These are phyloP conservation scores for Samia ricini DNA, from an alignment of 1,140 invertebrate species.

Conservation along the genomic window DNA sequence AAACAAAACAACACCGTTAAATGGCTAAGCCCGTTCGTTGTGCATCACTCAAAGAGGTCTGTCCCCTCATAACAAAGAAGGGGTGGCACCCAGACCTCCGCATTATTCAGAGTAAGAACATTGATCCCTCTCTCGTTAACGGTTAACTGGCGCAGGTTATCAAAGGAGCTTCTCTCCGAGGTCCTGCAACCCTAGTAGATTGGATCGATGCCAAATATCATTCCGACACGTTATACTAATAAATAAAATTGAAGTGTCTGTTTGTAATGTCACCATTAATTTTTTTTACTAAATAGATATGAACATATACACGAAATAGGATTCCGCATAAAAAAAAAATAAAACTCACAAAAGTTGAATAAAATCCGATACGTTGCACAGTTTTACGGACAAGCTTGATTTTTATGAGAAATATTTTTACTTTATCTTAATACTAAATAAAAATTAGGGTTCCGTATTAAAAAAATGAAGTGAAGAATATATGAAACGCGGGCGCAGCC, in stretches of 20 bases:
- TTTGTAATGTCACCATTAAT: too few relatives aligned
- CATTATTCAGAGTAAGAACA: constrained; percentile 56
- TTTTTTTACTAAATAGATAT: too few relatives aligned
- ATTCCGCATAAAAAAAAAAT: too few relatives aligned
- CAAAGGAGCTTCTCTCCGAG: constrained; percentile 51
- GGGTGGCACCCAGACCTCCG: constrained; percentile 16
- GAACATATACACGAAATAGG: constrained; percentile 36
- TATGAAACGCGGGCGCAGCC: too few relatives aligned
- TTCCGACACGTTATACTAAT: constrained; percentile 55
- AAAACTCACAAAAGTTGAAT: too few relatives aligned
- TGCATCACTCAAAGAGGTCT: constrained; percentile 13
- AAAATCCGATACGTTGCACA: too few relatives aligned
- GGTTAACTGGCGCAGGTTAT: constrained; percentile 48
- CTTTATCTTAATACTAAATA: too few relatives aligned
- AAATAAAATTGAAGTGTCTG: too few relatives aligned
- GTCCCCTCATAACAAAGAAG: constrained; percentile 7
- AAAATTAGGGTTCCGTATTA: too few relatives aligned
- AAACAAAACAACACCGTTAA: constrained; percentile 29
- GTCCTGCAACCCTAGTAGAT: constrained; percentile 42
- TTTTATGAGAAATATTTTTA: too few relatives aligned
- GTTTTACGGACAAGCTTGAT: too few relatives aligned
- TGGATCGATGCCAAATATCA: constrained; percentile 53
- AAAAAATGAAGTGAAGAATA: too few relatives aligned
- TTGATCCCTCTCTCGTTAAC: constrained; percentile 50
- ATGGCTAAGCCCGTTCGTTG: constrained; percentile 17